Evolutionary conservation across 2,113 vertebrate species (phyloP).

Genomic region (Hiodon tergisus): DNA sequence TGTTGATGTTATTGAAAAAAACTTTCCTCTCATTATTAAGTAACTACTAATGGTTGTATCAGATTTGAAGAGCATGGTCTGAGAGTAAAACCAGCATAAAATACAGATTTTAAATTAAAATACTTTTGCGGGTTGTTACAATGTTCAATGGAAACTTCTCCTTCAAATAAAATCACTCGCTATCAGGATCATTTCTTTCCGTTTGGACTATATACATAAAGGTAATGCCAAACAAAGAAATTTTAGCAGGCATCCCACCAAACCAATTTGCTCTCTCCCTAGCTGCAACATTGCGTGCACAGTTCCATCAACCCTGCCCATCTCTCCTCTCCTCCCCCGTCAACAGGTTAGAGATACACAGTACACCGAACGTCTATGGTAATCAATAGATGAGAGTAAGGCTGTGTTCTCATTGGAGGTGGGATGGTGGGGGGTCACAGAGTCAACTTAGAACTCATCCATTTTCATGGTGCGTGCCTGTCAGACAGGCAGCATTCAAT

Average conservation of each 20-base stretch:
- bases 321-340: neutral
- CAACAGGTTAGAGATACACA: neutral
- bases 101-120: no score
- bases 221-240: neutral
- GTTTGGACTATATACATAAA: neutral
- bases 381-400: conserved; percentile 8
- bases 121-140: neutral
- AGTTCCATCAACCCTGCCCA: neutral
- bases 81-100: no score
- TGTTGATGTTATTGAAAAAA: no score
- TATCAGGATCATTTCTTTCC: neutral
- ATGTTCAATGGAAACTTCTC: neutral
- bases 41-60: no score
- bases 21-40: no score
- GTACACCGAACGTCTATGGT: neutral
- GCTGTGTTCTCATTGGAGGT: neutral
- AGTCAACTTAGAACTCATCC: neutral
- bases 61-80: no score
- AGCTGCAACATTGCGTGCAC: no score
- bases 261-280: neutral
- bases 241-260: neutral
- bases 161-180: neutral
- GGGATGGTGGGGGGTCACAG: neutral
- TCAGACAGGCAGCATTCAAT: conserved; percentile 10
- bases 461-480: conserved; percentile 11